Conservation (phyloP, 1,140 invertebrate genomes). For the Hyles euphorbiae region DNA sequence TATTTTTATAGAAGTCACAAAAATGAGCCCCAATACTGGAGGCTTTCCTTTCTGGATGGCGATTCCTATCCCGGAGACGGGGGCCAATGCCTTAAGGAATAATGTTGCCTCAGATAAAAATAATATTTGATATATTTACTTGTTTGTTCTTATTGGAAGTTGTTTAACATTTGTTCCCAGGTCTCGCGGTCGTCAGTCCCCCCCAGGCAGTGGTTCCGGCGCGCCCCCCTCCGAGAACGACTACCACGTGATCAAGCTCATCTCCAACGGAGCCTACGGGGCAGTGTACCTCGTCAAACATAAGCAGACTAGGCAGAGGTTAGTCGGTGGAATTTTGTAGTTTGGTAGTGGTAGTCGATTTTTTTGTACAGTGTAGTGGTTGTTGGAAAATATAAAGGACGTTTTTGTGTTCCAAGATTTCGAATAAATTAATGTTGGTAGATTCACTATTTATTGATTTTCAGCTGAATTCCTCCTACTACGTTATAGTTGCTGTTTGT, state of each 20-base stretch:
- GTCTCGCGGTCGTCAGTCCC: constrained; percentile 48
- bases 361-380: too few species aligned
- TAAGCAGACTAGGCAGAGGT: constrained; percentile 90
- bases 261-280: constrained; percentile 98
- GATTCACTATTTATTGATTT: too few species aligned
- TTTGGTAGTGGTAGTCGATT: neutral
- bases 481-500: too few species aligned
- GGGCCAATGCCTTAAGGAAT: neutral
- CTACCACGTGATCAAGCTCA: constrained; percentile 98
- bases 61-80: too few species aligned
- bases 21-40: too few species aligned
- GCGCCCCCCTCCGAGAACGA: constrained; percentile 91
- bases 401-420: too few species aligned
- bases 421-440: too few species aligned
- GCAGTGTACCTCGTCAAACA: constrained; percentile 98
- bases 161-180: constrained; percentile 14
- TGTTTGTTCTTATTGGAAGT: too few species aligned
- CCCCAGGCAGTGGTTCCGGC: constrained; percentile 41
- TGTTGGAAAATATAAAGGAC: too few species aligned
- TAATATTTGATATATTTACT: too few species aligned
- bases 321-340: neutral
- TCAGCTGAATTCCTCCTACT: too few species aligned
- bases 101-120: neutral
- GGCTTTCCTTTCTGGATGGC: too few species aligned
- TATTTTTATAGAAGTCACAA: neutral